These are phyloP conservation scores for Allolobophora icterica DNA, from an alignment of 2,888 invertebrate species.

Conservation along the genomic window DNA sequence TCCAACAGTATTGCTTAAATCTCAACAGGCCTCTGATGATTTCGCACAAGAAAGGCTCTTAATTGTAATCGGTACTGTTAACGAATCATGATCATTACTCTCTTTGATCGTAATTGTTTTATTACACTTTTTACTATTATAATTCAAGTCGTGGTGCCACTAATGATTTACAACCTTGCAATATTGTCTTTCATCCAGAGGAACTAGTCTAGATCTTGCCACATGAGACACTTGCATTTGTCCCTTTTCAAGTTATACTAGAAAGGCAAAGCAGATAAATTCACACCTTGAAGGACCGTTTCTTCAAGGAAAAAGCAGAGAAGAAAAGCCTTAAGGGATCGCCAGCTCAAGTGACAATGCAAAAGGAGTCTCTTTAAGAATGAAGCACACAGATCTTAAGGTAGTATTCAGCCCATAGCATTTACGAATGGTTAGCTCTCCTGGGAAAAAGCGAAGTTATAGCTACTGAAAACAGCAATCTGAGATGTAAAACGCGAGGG, in stretches of 20 bases:
- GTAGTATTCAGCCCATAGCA: neutral
- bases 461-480: conserved; percentile 2
- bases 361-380: neutral
- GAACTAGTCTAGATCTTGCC: neutral
- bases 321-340: neutral
- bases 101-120: neutral
- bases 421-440: neutral
- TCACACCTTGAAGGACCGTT: neutral
- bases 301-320: neutral
- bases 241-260: neutral
- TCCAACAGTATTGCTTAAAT: conserved; percentile 23
- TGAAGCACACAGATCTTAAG: neutral
- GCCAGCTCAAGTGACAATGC: neutral
- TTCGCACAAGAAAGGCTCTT: neutral
- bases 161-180: neutral
- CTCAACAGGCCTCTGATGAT: conserved; percentile 11
- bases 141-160: neutral
- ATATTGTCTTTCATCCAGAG: neutral
- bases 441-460: neutral
- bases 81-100: neutral
- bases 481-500: conserved; percentile 1
- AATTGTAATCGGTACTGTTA: neutral
- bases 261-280: neutral
- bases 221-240: neutral
- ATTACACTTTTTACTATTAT: neutral